These are phyloP conservation scores for Ictalurus furcatus DNA, from an alignment of 2,113 vertebrate species.

Conservation along the genomic window DNA sequence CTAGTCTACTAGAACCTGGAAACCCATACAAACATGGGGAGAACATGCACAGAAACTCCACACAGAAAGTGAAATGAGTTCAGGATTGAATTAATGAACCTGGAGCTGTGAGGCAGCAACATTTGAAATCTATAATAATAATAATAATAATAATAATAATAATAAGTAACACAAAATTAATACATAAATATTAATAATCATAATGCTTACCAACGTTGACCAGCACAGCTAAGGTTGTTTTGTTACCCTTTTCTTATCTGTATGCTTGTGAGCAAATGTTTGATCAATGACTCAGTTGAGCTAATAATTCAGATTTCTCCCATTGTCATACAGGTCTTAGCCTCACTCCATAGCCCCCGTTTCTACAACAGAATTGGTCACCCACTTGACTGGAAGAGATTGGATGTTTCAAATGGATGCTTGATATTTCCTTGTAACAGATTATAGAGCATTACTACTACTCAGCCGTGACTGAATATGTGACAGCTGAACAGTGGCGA, in stretches of 20 bases:
- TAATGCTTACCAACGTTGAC: background rate
- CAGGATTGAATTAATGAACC: background rate
- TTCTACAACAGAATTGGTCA: background rate
- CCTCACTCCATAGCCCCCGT: background rate
- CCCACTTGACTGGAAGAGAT: slow-evolving; percentile 6
- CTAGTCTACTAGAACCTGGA: background rate
- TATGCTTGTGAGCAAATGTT: slow-evolving; percentile 24
- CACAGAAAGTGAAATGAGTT: background rate
- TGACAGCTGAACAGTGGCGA: slow-evolving; percentile 21
- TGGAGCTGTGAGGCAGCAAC: background rate
- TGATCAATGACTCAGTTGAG: slow-evolving; percentile 24
- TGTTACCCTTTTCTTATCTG: background rate
- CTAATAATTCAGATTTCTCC: background rate
- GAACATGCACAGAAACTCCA: background rate
- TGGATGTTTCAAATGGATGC: slow-evolving; percentile 4
- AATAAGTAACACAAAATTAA: no score
- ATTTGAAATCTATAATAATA: background rate
- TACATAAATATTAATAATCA: background rate
- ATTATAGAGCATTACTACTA: background rate
- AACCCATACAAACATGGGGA: background rate
- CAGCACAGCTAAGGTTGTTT: background rate
- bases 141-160: no score
- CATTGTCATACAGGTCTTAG: background rate
- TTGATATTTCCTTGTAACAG: slow-evolving; percentile 17
- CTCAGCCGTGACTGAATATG: slow-evolving; percentile 14